A percentile compares a stretch with the other conserved stretches of the same genome.
These are phyloP conservation scores for Aeoliscus strigatus DNA, from an alignment of 2,797 vertebrate genomes.

Conservation along the genomic window DNA sequence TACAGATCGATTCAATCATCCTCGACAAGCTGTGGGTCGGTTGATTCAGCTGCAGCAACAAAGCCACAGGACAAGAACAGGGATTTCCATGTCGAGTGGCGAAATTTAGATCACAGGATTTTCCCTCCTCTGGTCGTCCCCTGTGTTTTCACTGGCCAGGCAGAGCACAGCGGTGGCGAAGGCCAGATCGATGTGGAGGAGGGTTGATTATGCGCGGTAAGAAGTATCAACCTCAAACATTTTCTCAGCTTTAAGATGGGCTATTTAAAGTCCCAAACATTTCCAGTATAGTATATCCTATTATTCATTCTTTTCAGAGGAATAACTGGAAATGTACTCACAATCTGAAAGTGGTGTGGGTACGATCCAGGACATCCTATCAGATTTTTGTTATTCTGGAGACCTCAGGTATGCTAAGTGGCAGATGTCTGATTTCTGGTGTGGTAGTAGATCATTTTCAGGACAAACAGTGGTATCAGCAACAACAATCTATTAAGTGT, in stretches of 20 bases:
- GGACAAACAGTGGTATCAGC: too few species aligned
- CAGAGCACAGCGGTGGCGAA: slow-evolving; percentile 46
- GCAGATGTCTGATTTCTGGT: slow-evolving; percentile 29
- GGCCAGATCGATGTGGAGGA: slow-evolving; percentile 51
- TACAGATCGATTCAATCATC: slow-evolving; percentile 39
- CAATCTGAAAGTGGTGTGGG: slow-evolving; percentile 45
- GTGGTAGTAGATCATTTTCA: too few species aligned
- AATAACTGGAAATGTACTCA: slow-evolving; percentile 62
- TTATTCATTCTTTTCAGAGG: slow-evolving; percentile 55
- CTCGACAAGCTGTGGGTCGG: slow-evolving; percentile 48
- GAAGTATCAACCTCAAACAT: slow-evolving; percentile 58
- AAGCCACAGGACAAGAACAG: slow-evolving; percentile 44
- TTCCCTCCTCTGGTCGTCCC: slow-evolving; percentile 41
- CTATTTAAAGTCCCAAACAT: slow-evolving; percentile 50
- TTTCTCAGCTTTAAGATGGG: slow-evolving; percentile 60
- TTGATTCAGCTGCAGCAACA: slow-evolving; percentile 63
- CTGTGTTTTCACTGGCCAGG: slow-evolving; percentile 60
- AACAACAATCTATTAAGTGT: too few species aligned
- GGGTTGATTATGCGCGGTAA: slow-evolving; percentile 66
- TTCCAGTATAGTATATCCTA: slow-evolving; percentile 48
- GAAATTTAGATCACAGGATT: slow-evolving; percentile 60
- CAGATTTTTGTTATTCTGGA: slow-evolving; percentile 33
- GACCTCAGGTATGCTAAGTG: slow-evolving; percentile 48
- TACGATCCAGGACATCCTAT: slow-evolving; percentile 36
- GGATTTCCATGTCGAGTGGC: slow-evolving; percentile 54